phyloP scores from a whole-genome alignment of 2,888 invertebrate genomes.

The Macrophya alboannulata region DNA sequence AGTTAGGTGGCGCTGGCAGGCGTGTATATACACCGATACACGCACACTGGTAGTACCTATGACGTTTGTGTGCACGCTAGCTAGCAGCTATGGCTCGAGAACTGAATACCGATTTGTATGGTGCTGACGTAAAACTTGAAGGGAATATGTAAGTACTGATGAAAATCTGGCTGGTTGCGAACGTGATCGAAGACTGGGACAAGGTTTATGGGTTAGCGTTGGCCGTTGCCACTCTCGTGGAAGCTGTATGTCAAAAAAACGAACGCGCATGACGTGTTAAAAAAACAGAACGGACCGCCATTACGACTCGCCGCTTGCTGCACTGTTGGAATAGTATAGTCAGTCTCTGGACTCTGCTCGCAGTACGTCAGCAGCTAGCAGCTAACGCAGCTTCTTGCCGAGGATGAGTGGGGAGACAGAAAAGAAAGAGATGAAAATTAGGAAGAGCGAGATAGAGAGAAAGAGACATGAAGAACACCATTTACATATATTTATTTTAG shows the following conservation, averaged over 20 bases:
- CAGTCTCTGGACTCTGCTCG: slow-evolving; percentile 19
- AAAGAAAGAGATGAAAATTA: not conserved
- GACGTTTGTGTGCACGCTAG: not conserved
- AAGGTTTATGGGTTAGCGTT: slow-evolving; percentile 25
- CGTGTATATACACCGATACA: too few species aligned
- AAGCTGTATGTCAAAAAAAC: slow-evolving; percentile 24
- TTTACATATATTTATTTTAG: slow-evolving; percentile 7
- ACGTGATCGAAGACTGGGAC: slow-evolving; percentile 38
- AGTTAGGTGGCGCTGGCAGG: too few species aligned
- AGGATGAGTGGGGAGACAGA: not conserved
- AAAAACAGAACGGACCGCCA: slow-evolving; percentile 34
- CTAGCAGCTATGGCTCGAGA: not conserved
- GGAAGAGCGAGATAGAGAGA: not conserved
- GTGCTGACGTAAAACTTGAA: not conserved
- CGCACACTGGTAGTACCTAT: too few species aligned
- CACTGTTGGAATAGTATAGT: slow-evolving; percentile 13
- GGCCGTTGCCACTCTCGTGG: slow-evolving; percentile 10
- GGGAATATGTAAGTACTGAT: not conserved
- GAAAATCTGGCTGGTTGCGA: not conserved
- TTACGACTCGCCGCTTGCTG: not conserved
- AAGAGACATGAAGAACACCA: not conserved
- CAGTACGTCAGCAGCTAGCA: not conserved
- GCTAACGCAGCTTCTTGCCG: not conserved
- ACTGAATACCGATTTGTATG: not conserved
- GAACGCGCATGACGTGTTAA: slow-evolving; percentile 40